These are phyloP conservation scores for Galago senegalensis DNA, from an alignment of 2,797 vertebrate species.

Conservation along the genomic window DNA sequence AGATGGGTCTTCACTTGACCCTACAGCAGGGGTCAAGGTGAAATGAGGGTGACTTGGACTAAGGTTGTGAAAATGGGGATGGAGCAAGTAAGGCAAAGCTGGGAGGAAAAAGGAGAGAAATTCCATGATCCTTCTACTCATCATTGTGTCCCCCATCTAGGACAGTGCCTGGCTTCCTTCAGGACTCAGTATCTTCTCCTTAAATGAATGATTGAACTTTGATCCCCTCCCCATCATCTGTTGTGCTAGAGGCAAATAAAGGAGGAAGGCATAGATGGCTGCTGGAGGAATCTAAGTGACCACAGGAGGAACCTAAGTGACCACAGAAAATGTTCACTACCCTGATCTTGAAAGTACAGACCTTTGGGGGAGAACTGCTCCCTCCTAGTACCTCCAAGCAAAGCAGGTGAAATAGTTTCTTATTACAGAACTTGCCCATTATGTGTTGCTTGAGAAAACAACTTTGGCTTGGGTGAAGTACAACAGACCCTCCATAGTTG, in stretches of 20 bases:
- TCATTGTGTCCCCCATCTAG: not conserved
- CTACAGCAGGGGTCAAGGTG: not conserved
- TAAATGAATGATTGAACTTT: not conserved
- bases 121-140: not conserved
- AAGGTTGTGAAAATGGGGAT: not conserved
- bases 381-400: not conserved
- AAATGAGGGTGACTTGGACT: not conserved
- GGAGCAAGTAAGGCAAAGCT: not conserved
- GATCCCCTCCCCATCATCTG: not conserved
- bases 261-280: not conserved
- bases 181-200: not conserved
- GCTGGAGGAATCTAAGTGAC: not conserved
- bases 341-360: constrained; percentile 40
- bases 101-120: not conserved
- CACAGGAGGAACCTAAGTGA: not conserved
- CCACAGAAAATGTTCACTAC: not conserved
- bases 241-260: not conserved
- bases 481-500: too few relatives aligned
- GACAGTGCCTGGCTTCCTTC: not conserved
- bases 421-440: not conserved
- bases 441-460: not conserved
- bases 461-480: not conserved
- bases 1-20: not conserved
- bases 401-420: not conserved
- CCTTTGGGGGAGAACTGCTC: not conserved